Conservation (phyloP, 2,797 vertebrate species). For the Phalanger gymnotis region DNA sequence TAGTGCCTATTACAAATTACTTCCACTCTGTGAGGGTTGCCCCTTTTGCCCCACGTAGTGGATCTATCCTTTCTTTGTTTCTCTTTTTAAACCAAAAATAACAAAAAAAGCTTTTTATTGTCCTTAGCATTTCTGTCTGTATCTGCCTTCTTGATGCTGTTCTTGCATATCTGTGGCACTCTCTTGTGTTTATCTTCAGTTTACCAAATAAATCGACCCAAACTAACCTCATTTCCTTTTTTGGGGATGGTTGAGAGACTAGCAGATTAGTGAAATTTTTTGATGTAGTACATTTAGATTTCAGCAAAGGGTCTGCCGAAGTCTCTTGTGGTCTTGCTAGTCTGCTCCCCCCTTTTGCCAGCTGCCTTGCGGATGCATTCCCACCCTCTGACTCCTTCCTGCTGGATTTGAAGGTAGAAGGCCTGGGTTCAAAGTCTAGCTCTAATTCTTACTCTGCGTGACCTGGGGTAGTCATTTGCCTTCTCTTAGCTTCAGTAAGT, state of each 20-base stretch:
- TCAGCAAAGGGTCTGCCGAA: neutral
- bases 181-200: neutral
- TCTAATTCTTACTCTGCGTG: neutral
- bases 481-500: neutral
- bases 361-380: neutral
- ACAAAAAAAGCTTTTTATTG: neutral
- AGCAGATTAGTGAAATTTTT: neutral
- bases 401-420: neutral
- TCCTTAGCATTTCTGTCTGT: neutral
- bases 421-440: neutral
- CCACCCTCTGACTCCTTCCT: neutral
- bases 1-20: neutral
- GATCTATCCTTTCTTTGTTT: neutral
- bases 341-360: neutral
- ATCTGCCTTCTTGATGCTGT: neutral
- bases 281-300: neutral
- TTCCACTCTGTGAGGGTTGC: neutral
- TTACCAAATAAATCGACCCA: neutral
- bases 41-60: neutral
- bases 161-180: neutral
- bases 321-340: neutral
- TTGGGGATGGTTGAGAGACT: neutral
- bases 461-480: neutral
- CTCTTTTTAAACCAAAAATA: neutral
- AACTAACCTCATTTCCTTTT: neutral